Percentiles rank a stretch among this genome's conserved stretches.
Conservation (phyloP, 2,888 invertebrate genomes). For the Epinotia nisella region DNA sequence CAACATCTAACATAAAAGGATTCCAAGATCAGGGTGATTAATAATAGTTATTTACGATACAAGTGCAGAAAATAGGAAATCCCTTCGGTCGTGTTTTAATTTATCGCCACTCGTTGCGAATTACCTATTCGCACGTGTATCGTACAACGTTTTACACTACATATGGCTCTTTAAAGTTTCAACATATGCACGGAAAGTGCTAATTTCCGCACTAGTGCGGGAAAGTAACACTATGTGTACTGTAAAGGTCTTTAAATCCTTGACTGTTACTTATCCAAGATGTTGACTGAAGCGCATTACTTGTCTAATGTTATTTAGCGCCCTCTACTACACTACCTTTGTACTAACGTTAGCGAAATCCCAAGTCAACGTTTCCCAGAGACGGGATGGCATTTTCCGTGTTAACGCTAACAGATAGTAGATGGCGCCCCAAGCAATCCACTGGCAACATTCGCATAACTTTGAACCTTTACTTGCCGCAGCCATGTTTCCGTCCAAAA, state of each 20-base stretch:
- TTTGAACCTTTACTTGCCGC: neutral
- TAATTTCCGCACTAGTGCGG: no score
- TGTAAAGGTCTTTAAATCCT: neutral
- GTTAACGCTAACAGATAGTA: neutral
- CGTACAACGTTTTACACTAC: no score
- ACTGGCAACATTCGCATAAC: neutral
- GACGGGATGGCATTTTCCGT: neutral
- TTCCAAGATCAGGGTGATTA: neutral
- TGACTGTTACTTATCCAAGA: no score
- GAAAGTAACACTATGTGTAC: no score
- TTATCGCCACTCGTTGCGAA: no score
- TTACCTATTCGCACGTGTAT: no score
- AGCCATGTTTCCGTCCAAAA: neutral
- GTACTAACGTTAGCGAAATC: neutral
- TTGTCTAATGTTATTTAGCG: neutral
- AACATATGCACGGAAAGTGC: no score
- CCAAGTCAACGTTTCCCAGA: neutral
- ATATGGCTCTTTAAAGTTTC: no score
- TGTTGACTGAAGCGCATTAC: neutral
- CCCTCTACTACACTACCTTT: constrained; percentile 9
- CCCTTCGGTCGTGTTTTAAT: no score
- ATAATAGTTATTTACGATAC: no score
- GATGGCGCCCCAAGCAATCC: constrained; percentile 18
- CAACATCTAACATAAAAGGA: neutral
- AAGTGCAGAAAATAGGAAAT: no score